These are phyloP conservation scores for Kryptopterus vitreolus DNA, from an alignment of 2,797 vertebrate genomes.

Conservation along the genomic window DNA sequence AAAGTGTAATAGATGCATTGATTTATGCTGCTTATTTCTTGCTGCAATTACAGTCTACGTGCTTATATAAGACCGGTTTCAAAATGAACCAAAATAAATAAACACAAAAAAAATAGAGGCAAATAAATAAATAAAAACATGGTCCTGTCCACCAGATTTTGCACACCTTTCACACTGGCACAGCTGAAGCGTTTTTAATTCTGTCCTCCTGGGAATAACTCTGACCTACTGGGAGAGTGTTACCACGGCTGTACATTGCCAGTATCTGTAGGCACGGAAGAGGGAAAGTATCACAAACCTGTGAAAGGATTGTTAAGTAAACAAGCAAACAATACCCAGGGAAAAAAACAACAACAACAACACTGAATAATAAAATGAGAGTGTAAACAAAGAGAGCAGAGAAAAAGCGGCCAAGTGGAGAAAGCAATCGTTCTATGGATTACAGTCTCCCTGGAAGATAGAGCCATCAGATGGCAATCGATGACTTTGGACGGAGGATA, in stretches of 20 bases:
- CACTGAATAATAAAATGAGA: background rate
- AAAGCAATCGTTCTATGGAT: slow-evolving; percentile 37
- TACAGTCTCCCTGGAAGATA: slow-evolving; percentile 25
- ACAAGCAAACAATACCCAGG: slow-evolving; percentile 24
- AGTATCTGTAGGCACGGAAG: slow-evolving; percentile 24
- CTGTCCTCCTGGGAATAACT: background rate
- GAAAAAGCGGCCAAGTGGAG: slow-evolving; percentile 11
- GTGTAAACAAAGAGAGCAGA: slow-evolving; percentile 26
- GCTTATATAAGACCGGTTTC: background rate
- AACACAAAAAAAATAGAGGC: no score
- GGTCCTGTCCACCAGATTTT: background rate
- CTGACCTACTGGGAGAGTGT: slow-evolving; percentile 25
- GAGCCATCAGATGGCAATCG: slow-evolving; percentile 41
- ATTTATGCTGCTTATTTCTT: background rate
- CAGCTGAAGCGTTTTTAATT: slow-evolving; percentile 21
- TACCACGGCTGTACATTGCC: background rate
- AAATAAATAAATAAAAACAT: background rate
- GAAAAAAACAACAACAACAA: no score
- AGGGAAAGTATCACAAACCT: slow-evolving; percentile 30
- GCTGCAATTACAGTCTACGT: background rate
- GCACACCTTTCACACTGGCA: background rate
- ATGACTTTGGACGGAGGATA: slow-evolving; percentile 22
- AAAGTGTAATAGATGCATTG: background rate
- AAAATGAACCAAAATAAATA: background rate
- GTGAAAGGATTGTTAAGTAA: slow-evolving; percentile 28